A percentile compares a stretch with the other conserved stretches of the same genome.
Conservation (phyloP, 2,797 vertebrate genomes). For the Gymnodraco acuticeps region DNA sequence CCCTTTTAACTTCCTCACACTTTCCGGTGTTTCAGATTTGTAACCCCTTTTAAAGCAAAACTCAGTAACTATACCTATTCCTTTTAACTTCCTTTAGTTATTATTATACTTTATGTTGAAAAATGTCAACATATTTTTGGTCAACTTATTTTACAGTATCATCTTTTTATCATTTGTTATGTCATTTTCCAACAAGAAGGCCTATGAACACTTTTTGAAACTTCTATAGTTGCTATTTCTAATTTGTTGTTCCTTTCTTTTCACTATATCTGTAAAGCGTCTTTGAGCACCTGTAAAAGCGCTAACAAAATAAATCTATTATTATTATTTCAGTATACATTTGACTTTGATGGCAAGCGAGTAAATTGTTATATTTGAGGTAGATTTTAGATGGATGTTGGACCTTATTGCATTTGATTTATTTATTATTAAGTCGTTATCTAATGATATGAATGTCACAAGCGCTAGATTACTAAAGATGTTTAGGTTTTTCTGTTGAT, state of each 20-base stretch:
- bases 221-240: not conserved
- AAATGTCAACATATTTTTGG: not conserved
- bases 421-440: not conserved
- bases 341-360: not conserved
- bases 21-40: constrained; percentile 13
- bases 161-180: not conserved
- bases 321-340: not conserved
- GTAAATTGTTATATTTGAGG: not conserved
- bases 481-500: not conserved
- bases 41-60: constrained; percentile 5
- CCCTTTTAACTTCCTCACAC: constrained; percentile 27
- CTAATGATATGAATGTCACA: not conserved
- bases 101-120: not conserved
- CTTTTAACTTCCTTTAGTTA: not conserved
- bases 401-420: not conserved
- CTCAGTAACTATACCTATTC: not conserved
- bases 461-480: not conserved
- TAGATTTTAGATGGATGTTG: not conserved
- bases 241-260: too few relatives aligned
- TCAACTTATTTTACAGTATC: not conserved
- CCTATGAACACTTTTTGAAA: too few relatives aligned
- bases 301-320: too few relatives aligned
- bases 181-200: not conserved
- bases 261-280: too few relatives aligned
- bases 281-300: too few relatives aligned